Evolutionary conservation across 2,113 vertebrate species (phyloP).

Genomic region (Amphilophus citrinellus): DNA sequence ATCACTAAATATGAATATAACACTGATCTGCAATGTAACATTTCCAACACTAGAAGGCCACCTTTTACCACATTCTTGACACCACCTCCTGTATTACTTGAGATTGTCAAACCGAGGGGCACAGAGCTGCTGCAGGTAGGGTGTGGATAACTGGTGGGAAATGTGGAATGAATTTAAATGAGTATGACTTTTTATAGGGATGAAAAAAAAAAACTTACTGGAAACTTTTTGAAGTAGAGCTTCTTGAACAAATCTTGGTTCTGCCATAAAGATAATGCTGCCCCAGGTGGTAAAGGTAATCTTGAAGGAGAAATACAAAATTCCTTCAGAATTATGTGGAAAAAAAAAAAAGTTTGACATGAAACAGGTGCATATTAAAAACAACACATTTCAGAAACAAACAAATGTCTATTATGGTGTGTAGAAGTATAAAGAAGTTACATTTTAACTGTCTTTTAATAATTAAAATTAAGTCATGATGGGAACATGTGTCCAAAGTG

Average conservation of each 20-base stretch:
- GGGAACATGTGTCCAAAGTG: too few relatives aligned
- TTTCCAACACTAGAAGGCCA: conserved; percentile 64
- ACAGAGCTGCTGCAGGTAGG: neutral
- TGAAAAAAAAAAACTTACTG: conserved; percentile 80
- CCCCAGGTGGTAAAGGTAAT: conserved; percentile 92
- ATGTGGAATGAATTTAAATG: too few relatives aligned
- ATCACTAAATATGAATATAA: neutral
- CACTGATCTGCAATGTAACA: neutral
- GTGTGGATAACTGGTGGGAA: neutral
- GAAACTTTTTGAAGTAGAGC: conserved; percentile 93
- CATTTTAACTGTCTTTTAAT: neutral
- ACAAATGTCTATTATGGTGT: neutral
- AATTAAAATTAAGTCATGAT: neutral
- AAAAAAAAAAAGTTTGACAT: rapidly evolving
- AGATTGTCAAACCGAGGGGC: neutral
- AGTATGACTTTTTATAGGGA: neutral
- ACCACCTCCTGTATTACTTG: neutral
- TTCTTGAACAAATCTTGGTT: conserved; percentile 88
- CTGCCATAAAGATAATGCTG: conserved; percentile 93
- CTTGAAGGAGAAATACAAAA: conserved; percentile 66
- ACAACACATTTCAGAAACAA: neutral
- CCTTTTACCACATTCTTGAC: conserved; percentile 12
- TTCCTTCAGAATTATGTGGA: neutral
- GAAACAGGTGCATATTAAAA: neutral
- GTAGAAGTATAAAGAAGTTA: neutral